Percentiles rank a stretch among this genome's conserved stretches.
Evolutionary conservation across 2,797 vertebrate genomes (phyloP).

Genomic region (Salarias fasciatus): DNA sequence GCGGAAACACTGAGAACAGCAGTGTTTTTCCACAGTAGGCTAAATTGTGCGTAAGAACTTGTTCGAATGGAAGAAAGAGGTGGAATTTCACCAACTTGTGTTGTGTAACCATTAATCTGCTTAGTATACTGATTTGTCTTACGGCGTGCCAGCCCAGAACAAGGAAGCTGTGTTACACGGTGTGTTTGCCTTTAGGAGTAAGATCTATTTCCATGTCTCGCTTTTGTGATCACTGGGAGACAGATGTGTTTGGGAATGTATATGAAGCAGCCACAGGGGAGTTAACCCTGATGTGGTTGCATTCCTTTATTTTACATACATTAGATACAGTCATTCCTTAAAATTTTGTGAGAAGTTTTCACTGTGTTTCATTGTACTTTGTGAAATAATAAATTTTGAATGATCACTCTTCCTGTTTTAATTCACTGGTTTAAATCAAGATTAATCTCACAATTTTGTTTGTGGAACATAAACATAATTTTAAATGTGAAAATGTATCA

Average conservation of each 20-base stretch:
- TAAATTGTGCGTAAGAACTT: conserved; percentile 46
- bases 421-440: too few relatives aligned
- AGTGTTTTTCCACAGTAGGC: conserved; percentile 23
- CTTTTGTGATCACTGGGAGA: conserved; percentile 8
- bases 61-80: conserved; percentile 40
- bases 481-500: too few relatives aligned
- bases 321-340: background rate
- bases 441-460: too few relatives aligned
- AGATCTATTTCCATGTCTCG: conserved; percentile 7
- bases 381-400: too few relatives aligned
- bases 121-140: conserved; percentile 52
- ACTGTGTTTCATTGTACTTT: too few relatives aligned
- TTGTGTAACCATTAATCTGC: conserved; percentile 76
- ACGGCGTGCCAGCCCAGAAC: conserved; percentile 33
- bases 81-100: conserved; percentile 57
- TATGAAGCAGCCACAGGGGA: background rate
- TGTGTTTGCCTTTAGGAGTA: conserved; percentile 24
- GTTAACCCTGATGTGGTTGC: background rate
- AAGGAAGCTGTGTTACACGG: conserved; percentile 42
- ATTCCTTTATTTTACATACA: background rate
- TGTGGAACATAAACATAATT: too few relatives aligned
- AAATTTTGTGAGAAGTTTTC: background rate
- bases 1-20: conserved; percentile 21
- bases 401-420: too few relatives aligned
- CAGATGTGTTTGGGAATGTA: background rate